Evolutionary conservation across 2,888 invertebrate genomes (phyloP).

Genomic region (Bibio marci): DNA sequence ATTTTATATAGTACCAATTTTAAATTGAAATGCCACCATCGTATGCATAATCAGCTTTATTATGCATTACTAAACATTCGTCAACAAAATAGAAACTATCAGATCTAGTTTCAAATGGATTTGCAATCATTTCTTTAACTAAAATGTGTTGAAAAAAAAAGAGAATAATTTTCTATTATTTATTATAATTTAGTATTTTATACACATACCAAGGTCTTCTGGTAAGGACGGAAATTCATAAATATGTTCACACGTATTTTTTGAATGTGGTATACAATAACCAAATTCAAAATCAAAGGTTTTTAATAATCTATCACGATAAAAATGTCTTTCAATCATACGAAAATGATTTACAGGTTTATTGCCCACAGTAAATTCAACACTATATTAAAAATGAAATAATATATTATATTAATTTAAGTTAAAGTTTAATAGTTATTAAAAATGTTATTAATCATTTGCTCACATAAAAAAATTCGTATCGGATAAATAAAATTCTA

Average conservation of each 20-base stretch:
- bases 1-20: too few species aligned
- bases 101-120: conserved; percentile 92
- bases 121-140: conserved; percentile 93
- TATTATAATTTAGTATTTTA: neutral
- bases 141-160: conserved; percentile 24
- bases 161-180: too few species aligned
- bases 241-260: conserved; percentile 97
- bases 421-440: too few species aligned
- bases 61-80: conserved; percentile 94
- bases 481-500: too few species aligned
- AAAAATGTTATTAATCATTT: too few species aligned
- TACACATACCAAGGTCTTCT: conserved; percentile 60
- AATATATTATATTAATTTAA: conserved; percentile 5
- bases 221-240: conserved; percentile 91
- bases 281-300: conserved; percentile 99
- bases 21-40: conserved; percentile 70
- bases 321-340: conserved; percentile 97
- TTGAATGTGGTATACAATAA: conserved; percentile 94
- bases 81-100: conserved; percentile 99
- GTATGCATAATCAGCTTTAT: conserved; percentile 98
- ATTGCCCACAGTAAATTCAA: conserved; percentile 91
- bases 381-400: conserved; percentile 36
- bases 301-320: conserved; percentile 80
- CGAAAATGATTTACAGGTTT: conserved; percentile 88
- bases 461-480: too few species aligned